Percentiles rank a stretch among this genome's conserved stretches.
These are phyloP conservation scores for Alectoris magna DNA, from an alignment of 2,797 vertebrate genomes.

Conservation along the genomic window DNA sequence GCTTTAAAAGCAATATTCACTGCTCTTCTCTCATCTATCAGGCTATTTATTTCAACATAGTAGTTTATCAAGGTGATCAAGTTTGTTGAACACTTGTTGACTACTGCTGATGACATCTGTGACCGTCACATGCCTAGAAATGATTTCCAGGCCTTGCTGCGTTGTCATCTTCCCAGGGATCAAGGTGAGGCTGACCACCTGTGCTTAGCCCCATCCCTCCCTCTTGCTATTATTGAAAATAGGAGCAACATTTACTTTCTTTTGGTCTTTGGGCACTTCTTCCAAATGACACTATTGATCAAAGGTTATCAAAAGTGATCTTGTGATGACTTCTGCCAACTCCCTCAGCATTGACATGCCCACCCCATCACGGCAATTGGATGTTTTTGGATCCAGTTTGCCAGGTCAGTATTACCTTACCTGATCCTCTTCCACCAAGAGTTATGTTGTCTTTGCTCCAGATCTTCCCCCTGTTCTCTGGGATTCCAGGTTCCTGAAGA, in stretches of 20 bases:
- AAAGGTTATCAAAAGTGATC: not conserved
- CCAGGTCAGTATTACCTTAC: not conserved
- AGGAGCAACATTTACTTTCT: not conserved
- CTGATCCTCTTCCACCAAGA: not conserved
- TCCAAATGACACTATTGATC: rapidly evolving
- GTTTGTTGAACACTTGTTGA: not conserved
- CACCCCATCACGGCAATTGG: not conserved
- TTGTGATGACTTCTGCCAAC: rapidly evolving
- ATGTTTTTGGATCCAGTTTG: not conserved
- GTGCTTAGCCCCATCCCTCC: rapidly evolving
- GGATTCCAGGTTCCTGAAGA: not conserved
- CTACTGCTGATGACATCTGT: not conserved
- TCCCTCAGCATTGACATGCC: not conserved
- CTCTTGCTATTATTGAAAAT: not conserved
- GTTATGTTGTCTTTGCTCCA: not conserved
- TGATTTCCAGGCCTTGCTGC: not conserved
- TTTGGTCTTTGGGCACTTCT: not conserved
- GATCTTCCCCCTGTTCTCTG: not conserved
- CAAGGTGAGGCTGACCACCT: not conserved
- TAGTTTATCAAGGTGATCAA: not conserved
- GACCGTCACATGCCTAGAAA: not conserved
- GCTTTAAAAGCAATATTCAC: not conserved
- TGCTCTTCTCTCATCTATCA: not conserved
- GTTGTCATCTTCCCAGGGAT: not conserved
- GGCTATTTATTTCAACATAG: not conserved